Evolutionary conservation across 30 jellyfish, hydroid and myxozoan genomes (phyloP), one percentile per base, ranked within the genome.

Genomic region (Pelagia noctiluca): DNA sequence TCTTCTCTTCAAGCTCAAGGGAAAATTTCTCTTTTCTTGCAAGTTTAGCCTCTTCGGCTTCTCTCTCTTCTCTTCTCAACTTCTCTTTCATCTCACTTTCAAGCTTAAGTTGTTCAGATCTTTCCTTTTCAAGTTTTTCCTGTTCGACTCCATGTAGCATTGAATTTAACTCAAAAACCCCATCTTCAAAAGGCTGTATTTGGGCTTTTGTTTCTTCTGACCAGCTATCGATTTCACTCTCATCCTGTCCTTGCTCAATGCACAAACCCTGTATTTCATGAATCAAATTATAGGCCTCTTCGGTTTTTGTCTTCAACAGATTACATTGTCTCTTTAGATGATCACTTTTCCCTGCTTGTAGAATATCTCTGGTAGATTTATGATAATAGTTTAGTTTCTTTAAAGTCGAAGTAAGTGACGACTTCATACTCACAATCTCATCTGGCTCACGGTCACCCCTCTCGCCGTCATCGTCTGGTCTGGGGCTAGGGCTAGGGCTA

Each of bases 311-410:
- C 48, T 33, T 28, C 72, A 81, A 48, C 0, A 36, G 91, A 5
- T 24, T 38, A 4, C 32, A 64, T 50, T 81, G 91, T 18, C 73
- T 46, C 11, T 62, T 54, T 19, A 36, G 19, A n/a, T 79, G 32
- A 7, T 18, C 83, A 0, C 36, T 47, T 3, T 11, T 3, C 1
- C 83, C 88, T 0, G 18, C 82, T 12, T 2, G 24, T 37, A 76
- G 8, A n/a, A 25, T 29, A 13, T 32, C 53, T n/a, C 2, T 34
- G 4, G 89, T 22, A 10, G 84, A 29, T 76, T 57, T 76, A 29
- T 81, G 25, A 63, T 19, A 81, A 63, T 66, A 81, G 16, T 35
- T 35, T 23, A 81, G 35, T 33, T 81, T 81, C 86, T 46, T 65
- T 47, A 67, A 19, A 1, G 77, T 37, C 3, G 91, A 37, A 10